phyloP scores from a whole-genome alignment of 1,140 invertebrate species.

The Tetranychus cinnabarinus region DNA sequence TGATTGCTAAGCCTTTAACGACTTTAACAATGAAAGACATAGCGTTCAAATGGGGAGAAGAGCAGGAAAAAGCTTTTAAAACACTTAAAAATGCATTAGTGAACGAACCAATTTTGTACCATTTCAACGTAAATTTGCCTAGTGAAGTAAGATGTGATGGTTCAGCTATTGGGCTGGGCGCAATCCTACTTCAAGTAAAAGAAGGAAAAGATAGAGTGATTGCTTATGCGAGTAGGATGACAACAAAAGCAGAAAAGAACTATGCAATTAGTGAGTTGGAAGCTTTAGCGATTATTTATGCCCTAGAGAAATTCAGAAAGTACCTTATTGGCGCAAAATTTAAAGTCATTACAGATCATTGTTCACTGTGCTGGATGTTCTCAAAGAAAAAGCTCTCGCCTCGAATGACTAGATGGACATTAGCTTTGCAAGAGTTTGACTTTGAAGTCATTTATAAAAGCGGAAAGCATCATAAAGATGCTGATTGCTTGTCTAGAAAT shows the following conservation, averaged over 20 bases:
- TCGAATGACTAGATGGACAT: slow-evolving; percentile 1
- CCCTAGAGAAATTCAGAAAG: slow-evolving; percentile 20
- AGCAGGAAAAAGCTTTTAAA: background rate
- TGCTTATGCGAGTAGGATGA: background rate
- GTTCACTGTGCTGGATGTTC: background rate
- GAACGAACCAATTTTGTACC: too few relatives aligned
- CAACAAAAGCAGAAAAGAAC: slow-evolving; percentile 15
- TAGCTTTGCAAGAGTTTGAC: slow-evolving; percentile 3
- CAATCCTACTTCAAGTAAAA: background rate
- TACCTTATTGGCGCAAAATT: too few relatives aligned
- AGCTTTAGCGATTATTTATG: slow-evolving; percentile 20
- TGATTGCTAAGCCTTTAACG: background rate
- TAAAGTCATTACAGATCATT: background rate
- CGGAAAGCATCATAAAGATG: slow-evolving; percentile 3
- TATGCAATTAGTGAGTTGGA: slow-evolving; percentile 21
- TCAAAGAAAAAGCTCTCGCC: background rate
- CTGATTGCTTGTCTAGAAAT: slow-evolving; percentile 1
- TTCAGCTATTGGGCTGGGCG: background rate
- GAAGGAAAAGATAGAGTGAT: background rate
- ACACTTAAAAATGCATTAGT: too few relatives aligned
- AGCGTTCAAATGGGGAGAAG: background rate
- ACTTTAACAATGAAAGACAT: background rate
- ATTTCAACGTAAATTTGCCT: too few relatives aligned
- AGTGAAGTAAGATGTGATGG: background rate
- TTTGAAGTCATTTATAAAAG: slow-evolving; percentile 5